Base-by-base conservation (phyloP, 2,888 invertebrate species). In the Acleris laterana region DNA sequence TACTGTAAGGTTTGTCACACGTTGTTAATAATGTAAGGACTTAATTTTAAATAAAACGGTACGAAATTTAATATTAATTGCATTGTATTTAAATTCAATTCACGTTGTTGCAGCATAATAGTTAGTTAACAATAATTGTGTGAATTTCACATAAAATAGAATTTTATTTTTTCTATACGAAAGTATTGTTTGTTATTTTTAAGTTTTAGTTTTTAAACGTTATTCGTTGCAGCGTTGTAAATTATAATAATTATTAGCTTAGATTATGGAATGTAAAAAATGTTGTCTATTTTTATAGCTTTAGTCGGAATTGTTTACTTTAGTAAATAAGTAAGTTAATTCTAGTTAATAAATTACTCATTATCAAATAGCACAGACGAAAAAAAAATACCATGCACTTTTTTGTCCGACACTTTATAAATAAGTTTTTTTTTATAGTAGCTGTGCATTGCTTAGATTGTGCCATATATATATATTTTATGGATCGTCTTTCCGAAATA, bases 251-350 rank as follows among this genome's bases (percentile, higher is more conserved):
- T 28, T 64, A 61, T 60, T 68, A 38, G 20, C 52, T 63, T 52
- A 62, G 42, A 50, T 52, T 61, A 69, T 64, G 44, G 38, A 58
- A 57, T 59, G 76, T 76, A 77, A 76, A 77, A 77, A 74, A 72
- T 75, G 76, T 79, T 77, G 77, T 75, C 78, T 78, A 80, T 79
- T 81, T 80, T 72, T 79, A 78, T 75, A 72, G 72, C 69, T 75
- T 72, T 73, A 75, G 69, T 72, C 64, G 71, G 71, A 72, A 50
- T 68, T 70, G 70, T 69, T 48, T 57, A 55, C 50, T 46, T 22
- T 32, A 55, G 6, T 62, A 46, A 48, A 5, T 49, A 20, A 28
- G 32, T 42, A 38, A 38, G 38, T 13, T 38, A 38, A 13, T n/a
- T n/a, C 44, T 42, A 46, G 17, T 25, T 32, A 11, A 63, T 58